Percentiles rank a stretch among this genome's conserved stretches.
These are phyloP conservation scores for Bembecia ichneumoniformis DNA, from an alignment of 2,888 invertebrate species.

Conservation along the genomic window DNA sequence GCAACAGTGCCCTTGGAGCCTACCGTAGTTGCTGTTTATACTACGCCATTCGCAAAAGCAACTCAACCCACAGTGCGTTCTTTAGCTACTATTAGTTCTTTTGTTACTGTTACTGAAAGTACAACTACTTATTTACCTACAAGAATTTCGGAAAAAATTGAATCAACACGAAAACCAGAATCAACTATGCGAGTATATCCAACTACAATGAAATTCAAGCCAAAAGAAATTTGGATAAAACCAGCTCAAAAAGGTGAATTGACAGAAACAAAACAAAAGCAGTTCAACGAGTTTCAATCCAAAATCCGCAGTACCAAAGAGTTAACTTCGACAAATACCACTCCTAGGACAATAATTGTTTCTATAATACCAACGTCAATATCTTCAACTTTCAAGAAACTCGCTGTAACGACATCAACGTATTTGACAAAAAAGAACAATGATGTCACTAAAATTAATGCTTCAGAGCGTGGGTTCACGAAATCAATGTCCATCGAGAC, in stretches of 20 bases:
- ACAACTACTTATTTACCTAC: conserved; percentile 12
- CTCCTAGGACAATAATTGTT: conserved; percentile 61
- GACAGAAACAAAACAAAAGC: conserved; percentile 40
- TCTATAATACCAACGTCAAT: conserved; percentile 66
- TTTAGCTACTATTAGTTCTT: no score
- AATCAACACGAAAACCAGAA: conserved; percentile 36
- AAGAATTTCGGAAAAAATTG: conserved; percentile 16
- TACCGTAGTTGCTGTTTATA: neutral
- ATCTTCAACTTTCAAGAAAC: conserved; percentile 56
- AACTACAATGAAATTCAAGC: conserved; percentile 51
- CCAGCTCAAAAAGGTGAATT: conserved; percentile 66
- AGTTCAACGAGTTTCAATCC: conserved; percentile 27
- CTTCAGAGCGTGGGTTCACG: conserved; percentile 31
- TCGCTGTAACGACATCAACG: conserved; percentile 48
- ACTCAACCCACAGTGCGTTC: no score
- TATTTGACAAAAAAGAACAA: conserved; percentile 30
- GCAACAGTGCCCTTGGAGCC: neutral
- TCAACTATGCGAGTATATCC: conserved; percentile 31
- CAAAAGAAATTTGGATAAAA: conserved; percentile 67
- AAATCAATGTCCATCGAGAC: conserved; percentile 34
- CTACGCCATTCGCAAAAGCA: neutral
- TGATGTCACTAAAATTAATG: conserved; percentile 25
- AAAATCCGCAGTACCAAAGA: conserved; percentile 39
- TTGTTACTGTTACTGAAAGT: conserved; percentile 10
- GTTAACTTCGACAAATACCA: conserved; percentile 35